Percentiles rank a stretch among this genome's conserved stretches.
phyloP scores from a whole-genome alignment of 2,113 vertebrate genomes.

The Protobothrops mucrosquamatus region DNA sequence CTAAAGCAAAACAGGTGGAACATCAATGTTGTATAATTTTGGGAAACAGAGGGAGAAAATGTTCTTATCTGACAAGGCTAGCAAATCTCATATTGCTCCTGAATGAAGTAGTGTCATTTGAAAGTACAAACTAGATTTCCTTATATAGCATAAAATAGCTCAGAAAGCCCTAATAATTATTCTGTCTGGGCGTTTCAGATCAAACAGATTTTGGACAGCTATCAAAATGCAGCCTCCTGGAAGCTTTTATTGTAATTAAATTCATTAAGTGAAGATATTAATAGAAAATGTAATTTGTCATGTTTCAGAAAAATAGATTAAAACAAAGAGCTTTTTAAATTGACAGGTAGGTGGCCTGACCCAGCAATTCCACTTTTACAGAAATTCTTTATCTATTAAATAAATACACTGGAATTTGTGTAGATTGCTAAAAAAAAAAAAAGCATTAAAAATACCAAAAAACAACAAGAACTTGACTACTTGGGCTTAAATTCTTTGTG shows the following conservation, averaged over 20 bases:
- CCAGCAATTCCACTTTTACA: conserved; percentile 51
- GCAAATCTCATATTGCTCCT: conserved; percentile 41
- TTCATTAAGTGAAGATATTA: conserved; percentile 78
- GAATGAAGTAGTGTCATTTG: conserved; percentile 52
- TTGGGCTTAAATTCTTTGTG: conserved; percentile 15
- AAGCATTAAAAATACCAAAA: neutral
- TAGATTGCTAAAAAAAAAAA: conserved; percentile 25
- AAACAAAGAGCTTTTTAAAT: conserved; percentile 71
- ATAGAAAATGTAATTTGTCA: conserved; percentile 78
- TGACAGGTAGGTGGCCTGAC: conserved; percentile 59
- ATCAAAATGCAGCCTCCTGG: conserved; percentile 71
- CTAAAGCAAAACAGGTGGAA: neutral
- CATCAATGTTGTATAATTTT: neutral
- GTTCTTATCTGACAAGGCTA: conserved; percentile 39
- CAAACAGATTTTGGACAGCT: conserved; percentile 74
- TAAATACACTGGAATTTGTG: conserved; percentile 32
- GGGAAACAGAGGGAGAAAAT: neutral
- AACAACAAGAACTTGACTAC: neutral
- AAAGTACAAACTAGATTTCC: conserved; percentile 46
- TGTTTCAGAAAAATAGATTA: conserved; percentile 73
- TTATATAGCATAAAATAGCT: conserved; percentile 62
- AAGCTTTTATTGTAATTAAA: conserved; percentile 79
- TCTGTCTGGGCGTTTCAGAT: conserved; percentile 68
- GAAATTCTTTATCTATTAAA: neutral
- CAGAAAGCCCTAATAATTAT: conserved; percentile 71